Base-by-base conservation (phyloP, 2,797 vertebrate species). In the Anguilla marmorata region DNA sequence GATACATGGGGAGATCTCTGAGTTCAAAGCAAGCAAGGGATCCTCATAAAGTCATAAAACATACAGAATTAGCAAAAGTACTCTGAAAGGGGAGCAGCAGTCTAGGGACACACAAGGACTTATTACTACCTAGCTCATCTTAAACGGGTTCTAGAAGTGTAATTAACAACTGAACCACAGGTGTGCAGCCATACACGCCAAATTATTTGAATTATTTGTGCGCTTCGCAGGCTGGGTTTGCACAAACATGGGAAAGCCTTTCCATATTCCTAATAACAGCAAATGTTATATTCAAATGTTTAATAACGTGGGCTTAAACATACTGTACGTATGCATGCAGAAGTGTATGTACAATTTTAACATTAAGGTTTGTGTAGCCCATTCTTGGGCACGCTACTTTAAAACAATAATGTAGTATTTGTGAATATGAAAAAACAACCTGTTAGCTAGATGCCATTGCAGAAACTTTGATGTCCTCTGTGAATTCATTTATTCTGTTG, bases 191-290 rank as follows among this genome's bases (percentile, higher is more conserved):
- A 45, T 45, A 45, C 41, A 45, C 41, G 41, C 41, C 41, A 45
- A 45, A 45, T 45, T 45, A 45, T 45, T 45, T 45, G 45, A 82
- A 50, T 60, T 89, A 45, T 76, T 56, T 89, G 41, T 69, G 90
- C 92, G 90, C 90, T 80, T 66, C 87, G 85, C 87, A 87, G 11
- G 14, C 12, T 41, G 48, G 63, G n/a, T 45, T 45, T 19, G 30
- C 50, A 72, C 37, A 54, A 88, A 72, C 19, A 45, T 45, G 74
- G 33, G 33, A 74, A 30, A 66, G 69, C 69, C 4, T 45, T 45
- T 45, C 41, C 41, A 19, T 27, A 72, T 30, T 12, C 27, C 0
- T 33, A 37, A 41, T 19, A 37, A 41, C 74, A 76, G 33, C 33
- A 37, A 41, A 41, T 5, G 74, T 9, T 37, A 41, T 14, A 41